Percentiles rank a stretch among this genome's conserved stretches.
These are phyloP conservation scores for Vireo griseus DNA, from an alignment of 2,797 vertebrate species.

Conservation along the genomic window DNA sequence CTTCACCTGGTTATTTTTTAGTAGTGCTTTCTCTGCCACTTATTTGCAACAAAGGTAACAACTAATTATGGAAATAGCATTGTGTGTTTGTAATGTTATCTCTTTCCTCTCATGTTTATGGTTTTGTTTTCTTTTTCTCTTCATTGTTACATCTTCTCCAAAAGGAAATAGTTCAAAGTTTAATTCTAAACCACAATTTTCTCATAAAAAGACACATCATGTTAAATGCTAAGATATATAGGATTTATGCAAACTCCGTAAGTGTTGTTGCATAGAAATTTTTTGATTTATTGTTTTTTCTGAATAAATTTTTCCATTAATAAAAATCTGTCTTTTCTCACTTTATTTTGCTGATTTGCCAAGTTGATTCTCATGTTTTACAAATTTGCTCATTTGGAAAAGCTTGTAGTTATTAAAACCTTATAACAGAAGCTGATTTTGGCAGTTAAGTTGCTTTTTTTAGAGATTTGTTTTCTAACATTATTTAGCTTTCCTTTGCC, in stretches of 20 bases:
- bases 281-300: neutral
- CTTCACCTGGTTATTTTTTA: neutral
- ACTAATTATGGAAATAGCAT: neutral
- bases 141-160: neutral
- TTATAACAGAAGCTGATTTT: neutral
- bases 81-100: neutral
- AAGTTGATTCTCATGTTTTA: neutral
- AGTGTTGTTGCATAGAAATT: rapidly evolving
- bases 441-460: neutral
- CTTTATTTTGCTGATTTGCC: neutral
- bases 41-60: neutral
- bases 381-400: slow-evolving; percentile 20
- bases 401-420: neutral
- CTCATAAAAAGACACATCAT: neutral
- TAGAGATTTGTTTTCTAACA: neutral
- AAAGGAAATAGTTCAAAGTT: neutral
- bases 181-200: neutral
- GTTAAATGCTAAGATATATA: neutral
- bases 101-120: neutral
- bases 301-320: neutral
- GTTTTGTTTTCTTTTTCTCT: neutral
- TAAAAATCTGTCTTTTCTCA: neutral
- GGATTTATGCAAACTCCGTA: neutral
- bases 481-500: neutral
- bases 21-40: neutral